Evolutionary conservation across 2,888 invertebrate species (phyloP), one percentile per base, ranked within the genome.

Genomic region (Eremobia ochroleuca): DNA sequence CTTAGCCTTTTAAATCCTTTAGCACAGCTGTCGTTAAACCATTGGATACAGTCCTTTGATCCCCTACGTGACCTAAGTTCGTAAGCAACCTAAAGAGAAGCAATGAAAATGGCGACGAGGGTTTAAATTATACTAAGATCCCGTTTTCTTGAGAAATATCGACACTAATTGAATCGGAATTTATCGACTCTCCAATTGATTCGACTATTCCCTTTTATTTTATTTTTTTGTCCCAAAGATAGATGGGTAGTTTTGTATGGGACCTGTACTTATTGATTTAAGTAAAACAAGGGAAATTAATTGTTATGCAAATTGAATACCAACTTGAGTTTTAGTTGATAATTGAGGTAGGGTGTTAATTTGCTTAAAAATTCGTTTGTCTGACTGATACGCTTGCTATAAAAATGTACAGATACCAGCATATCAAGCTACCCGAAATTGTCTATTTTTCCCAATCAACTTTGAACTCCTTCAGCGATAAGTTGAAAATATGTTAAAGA

Each of bases 51-150:
- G 69, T 40, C 62, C 55, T 73, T 69, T 62, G 75, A 77, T 75
- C 75, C 83, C 43, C n/a, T 86, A 85, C 85, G 85, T 85, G 85
- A 85, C 68, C 58, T 58, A 70, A 68, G 67, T 85, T 65, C 52
- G n/a, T 46, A 86, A 79, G 64, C 15, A n/a, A 37, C 31, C 52
- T 55, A 40, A 73, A 34, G 9, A 37, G 31, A 28, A 25, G 61
- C 77, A 31, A 77, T 67, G 69, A 73, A 82, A 85, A 70, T 64
- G 9, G 69, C 52, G 72, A 82, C 69, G 65, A 70, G 59, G 72
- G 65, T 83, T 58, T 21, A 70, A 73, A 72, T 59, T 65, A 49
- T 49, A 66, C 72, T 31, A 28, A 49, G 67, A 18, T 58, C 28
- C 13, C 34, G 5, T 28, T 58, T 58, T 52, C 11, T 59, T 77